phyloP scores from a whole-genome alignment of 2,888 invertebrate species.

The Gymnocheta viridis region DNA sequence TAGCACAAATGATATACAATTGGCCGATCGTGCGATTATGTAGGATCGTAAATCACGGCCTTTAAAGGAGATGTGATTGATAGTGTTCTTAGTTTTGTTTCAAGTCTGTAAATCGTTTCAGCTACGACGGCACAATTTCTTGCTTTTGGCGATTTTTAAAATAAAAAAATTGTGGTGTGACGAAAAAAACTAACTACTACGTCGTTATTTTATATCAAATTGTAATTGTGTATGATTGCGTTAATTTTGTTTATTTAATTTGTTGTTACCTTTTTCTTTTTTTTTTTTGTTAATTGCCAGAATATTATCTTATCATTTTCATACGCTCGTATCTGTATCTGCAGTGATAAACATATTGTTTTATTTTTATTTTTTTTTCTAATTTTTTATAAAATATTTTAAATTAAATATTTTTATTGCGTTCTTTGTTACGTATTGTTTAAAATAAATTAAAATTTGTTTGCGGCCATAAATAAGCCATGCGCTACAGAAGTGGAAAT shows the following conservation, averaged over 20 bases:
- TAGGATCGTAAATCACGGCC: too few species aligned
- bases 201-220: conserved; percentile 31
- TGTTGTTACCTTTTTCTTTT: too few species aligned
- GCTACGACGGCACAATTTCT: too few species aligned
- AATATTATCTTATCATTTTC: conserved; percentile 57
- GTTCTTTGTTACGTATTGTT: conserved; percentile 51
- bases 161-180: conserved; percentile 33
- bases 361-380: not conserved
- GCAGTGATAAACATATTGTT: conserved; percentile 50
- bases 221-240: not conserved
- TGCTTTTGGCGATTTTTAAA: too few species aligned
- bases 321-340: conserved; percentile 14
- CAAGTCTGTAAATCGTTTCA: too few species aligned
- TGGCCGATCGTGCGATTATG: too few species aligned
- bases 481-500: not conserved
- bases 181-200: conserved; percentile 31
- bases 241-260: conserved; percentile 8
- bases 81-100: too few species aligned
- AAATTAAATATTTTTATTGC: conserved; percentile 50
- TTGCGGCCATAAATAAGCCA: conserved; percentile 2
- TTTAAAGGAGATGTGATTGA: too few species aligned
- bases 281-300: conserved; percentile 20
- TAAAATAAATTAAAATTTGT: conserved; percentile 41
- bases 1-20: too few species aligned
- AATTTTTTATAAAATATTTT: conserved; percentile 1